Base-by-base conservation (phyloP, 2,113 vertebrate species). In the Datnioides undecimradiatus region DNA sequence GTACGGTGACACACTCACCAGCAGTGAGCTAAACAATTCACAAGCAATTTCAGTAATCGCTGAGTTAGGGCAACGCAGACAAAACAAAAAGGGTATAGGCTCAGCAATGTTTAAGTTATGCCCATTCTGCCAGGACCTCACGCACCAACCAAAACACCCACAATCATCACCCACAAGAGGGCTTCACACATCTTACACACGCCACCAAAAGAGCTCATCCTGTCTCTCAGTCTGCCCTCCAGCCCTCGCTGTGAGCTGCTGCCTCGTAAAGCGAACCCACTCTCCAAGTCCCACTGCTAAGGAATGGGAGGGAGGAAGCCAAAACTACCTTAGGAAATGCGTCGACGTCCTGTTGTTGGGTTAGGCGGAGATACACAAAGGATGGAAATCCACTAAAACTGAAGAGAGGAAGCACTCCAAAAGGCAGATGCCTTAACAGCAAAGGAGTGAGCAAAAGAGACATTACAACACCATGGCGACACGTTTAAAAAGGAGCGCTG, bases 281-380 rank as follows among this genome's bases (percentile, higher is more conserved):
- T 27, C 55, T 65, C 76, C 14, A 1, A n/a, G 41, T 80, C 72
- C 63, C 59, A 23, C 0, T 45, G 43, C 43, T 71, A 51, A 4
- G 27, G 51, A 67, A 43, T 2, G 45, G 41, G 41, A 76, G 45
- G 54, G 54, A 81, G 77, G 85, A 87, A 88, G 60, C 76, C 66
- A 67, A 76, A 78, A 34, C 59, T 27, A 84, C 67, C 46, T 6
- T 48, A 70, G 89, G 88, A 91, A 91, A 90, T 59, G 69, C 52
- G 41, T 62, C 2, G 14, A 69, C 51, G 13, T 92, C 91, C 90
- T 92, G 88, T 87, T 91, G 79, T 78, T 89, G 80, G 71, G 34
- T 79, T 79, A 79, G 75, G 41, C 46, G 48, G 43, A 75, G 52
- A 78, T 3, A 58, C 71, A 78, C 66, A 81, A 52, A 76, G 79